Evolutionary conservation across 2,113 vertebrate genomes (phyloP).

Genomic region (Limnothrissa miodon): DNA sequence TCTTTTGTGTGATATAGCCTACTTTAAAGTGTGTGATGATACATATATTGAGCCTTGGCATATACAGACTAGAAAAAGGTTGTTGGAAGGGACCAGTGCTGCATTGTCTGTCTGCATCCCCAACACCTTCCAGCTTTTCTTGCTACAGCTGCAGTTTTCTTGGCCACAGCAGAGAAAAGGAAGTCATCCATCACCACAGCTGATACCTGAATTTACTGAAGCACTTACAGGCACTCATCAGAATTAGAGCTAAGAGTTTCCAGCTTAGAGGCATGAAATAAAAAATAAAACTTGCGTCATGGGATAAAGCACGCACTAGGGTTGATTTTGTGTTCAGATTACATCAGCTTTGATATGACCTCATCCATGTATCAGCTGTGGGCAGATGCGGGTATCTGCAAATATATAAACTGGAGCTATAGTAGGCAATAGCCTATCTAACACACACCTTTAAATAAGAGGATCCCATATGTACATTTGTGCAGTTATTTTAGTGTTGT

Average conservation of each 20-base stretch:
- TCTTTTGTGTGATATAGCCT: not conserved
- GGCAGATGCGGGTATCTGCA: not conserved
- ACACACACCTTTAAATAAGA: not conserved
- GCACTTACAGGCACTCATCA: not conserved
- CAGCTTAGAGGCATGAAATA: not conserved
- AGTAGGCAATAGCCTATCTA: not conserved
- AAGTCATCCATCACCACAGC: not conserved
- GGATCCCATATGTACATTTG: not conserved
- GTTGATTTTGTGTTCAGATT: not conserved
- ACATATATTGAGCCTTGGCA: not conserved
- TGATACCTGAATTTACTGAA: not conserved
- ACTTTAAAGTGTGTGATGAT: not conserved
- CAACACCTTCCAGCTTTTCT: not conserved
- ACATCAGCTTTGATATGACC: not conserved
- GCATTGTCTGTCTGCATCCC: not conserved
- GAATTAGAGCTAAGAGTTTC: not conserved
- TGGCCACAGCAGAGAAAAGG: not conserved
- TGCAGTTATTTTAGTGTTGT: not conserved
- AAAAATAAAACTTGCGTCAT: not conserved
- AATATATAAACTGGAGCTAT: not conserved
- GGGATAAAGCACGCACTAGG: not conserved
- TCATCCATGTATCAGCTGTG: not conserved
- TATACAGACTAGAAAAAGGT: not conserved
- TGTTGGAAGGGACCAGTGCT: not conserved
- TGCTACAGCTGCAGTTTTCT: constrained; percentile 1